These are phyloP conservation scores for Microctonus brassicae DNA, from an alignment of 2,888 invertebrate genomes.

Conservation along the genomic window DNA sequence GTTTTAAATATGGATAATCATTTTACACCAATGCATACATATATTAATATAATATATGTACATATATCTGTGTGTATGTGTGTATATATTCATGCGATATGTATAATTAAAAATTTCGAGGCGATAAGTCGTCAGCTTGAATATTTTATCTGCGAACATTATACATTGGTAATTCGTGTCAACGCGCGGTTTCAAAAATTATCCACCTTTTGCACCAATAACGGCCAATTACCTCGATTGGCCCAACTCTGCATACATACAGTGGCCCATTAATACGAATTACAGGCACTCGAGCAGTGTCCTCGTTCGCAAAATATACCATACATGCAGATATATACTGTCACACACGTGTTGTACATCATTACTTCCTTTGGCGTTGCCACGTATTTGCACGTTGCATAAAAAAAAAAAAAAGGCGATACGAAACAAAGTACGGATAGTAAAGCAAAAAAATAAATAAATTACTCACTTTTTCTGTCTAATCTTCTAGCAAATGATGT, in stretches of 20 bases:
- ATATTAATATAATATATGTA: too few relatives aligned
- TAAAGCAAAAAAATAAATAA: too few relatives aligned
- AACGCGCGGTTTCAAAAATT: slow-evolving; percentile 16
- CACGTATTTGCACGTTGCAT: background rate
- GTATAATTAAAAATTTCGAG: slow-evolving; percentile 7
- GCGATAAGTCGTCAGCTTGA: slow-evolving; percentile 11
- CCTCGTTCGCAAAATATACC: slow-evolving; percentile 22
- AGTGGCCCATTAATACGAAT: slow-evolving; percentile 50
- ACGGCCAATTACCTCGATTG: slow-evolving; percentile 50
- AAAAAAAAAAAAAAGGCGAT: background rate
- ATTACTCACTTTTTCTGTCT: too few relatives aligned
- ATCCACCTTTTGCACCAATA: slow-evolving; percentile 39
- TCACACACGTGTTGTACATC: slow-evolving; percentile 27
- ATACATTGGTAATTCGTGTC: background rate
- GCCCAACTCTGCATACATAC: slow-evolving; percentile 35
- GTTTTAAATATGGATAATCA: too few relatives aligned
- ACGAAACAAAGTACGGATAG: background rate
- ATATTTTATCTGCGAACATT: background rate
- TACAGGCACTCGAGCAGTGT: slow-evolving; percentile 43
- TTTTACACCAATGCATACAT: too few relatives aligned
- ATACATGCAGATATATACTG: background rate
- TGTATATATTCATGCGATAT: background rate
- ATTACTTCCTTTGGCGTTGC: slow-evolving; percentile 8
- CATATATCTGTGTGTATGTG: too few relatives aligned
- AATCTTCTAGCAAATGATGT: slow-evolving; percentile 27